Evolutionary conservation across 1,140 invertebrate species (phyloP).

Genomic region (Mamestra configurata): DNA sequence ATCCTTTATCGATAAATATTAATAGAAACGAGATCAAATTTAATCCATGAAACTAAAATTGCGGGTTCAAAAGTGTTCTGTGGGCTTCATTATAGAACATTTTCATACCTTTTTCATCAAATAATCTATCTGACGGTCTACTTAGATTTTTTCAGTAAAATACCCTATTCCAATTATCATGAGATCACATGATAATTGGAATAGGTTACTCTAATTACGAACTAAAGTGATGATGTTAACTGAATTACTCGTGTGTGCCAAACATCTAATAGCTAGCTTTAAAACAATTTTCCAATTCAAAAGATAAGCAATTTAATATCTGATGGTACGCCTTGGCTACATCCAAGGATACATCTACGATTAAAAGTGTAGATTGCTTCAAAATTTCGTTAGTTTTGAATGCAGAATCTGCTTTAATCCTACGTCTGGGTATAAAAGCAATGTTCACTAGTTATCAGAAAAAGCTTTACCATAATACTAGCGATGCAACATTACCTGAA

Average conservation of each 20-base stretch:
- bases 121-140: too few relatives aligned
- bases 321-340: too few relatives aligned
- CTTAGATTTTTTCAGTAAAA: too few relatives aligned
- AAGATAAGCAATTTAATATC: background rate
- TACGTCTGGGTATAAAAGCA: background rate
- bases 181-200: too few relatives aligned
- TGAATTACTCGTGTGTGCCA: background rate
- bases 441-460: background rate
- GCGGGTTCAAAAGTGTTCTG: too few relatives aligned
- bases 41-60: background rate
- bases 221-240: too few relatives aligned
- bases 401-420: background rate
- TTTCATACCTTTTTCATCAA: too few relatives aligned
- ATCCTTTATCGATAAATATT: background rate
- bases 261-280: background rate
- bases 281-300: background rate
- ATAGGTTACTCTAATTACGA: too few relatives aligned
- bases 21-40: background rate
- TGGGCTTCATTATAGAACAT: too few relatives aligned
- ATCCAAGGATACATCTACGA: background rate
- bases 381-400: background rate
- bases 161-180: too few relatives aligned
- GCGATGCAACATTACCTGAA: conserved; percentile 1
- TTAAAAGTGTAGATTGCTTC: background rate
- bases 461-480: background rate